Evolutionary conservation across 2,888 invertebrate genomes (phyloP).

Genomic region (Macrosiphum euphorbiae): DNA sequence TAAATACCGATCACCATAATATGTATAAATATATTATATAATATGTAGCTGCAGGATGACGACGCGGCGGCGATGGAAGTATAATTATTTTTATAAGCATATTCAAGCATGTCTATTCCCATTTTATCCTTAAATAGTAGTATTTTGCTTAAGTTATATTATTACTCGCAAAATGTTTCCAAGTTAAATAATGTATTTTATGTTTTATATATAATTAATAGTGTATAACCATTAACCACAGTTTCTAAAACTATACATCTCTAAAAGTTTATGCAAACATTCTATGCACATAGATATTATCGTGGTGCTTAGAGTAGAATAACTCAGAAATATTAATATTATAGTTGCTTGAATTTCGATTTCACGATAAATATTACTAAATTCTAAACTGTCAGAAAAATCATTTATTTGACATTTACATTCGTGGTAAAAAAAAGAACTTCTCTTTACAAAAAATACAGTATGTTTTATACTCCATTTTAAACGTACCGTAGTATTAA

Average conservation of each 20-base stretch:
- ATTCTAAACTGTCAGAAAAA: neutral
- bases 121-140: neutral
- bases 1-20: too few species aligned
- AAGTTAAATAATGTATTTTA: neutral
- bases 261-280: neutral
- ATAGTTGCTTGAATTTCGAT: neutral
- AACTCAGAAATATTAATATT: neutral
- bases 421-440: neutral
- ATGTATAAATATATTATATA: too few species aligned
- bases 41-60: too few species aligned
- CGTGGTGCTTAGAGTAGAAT: neutral
- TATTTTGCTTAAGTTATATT: neutral
- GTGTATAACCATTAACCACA: neutral
- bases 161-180: neutral
- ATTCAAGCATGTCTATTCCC: neutral
- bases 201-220: neutral
- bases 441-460: neutral
- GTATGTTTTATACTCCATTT: neutral
- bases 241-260: neutral
- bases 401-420: neutral
- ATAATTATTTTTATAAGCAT: neutral
- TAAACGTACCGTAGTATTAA: neutral
- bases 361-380: neutral
- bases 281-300: neutral
- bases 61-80: neutral